These are phyloP conservation scores for Diplazon laetatorius DNA, from an alignment of 2,888 invertebrate species.

Conservation along the genomic window DNA sequence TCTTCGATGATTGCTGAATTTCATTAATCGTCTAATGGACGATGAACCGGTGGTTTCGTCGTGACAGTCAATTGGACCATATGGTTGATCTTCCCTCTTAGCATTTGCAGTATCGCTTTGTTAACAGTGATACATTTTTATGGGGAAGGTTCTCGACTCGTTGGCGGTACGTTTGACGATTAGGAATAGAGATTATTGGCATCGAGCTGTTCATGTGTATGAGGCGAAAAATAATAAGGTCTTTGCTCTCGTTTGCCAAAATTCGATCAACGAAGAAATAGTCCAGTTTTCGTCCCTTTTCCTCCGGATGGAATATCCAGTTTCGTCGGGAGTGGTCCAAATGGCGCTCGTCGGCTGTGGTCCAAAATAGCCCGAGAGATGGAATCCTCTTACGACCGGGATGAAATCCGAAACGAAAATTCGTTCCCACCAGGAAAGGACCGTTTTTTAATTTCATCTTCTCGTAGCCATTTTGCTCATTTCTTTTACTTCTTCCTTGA, in stretches of 20 bases:
- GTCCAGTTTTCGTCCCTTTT: slow-evolving; percentile 29
- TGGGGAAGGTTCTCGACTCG: background rate
- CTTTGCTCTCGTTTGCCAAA: slow-evolving; percentile 7
- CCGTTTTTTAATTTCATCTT: slow-evolving; percentile 37
- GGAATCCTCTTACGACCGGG: slow-evolving; percentile 61
- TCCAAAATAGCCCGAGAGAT: slow-evolving; percentile 59
- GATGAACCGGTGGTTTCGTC: background rate
- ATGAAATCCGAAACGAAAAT: slow-evolving; percentile 65
- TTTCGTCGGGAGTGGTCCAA: slow-evolving; percentile 37
- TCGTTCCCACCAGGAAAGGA: slow-evolving; percentile 30
- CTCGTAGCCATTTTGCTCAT: slow-evolving; percentile 15
- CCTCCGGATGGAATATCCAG: slow-evolving; percentile 54
- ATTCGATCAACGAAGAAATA: slow-evolving; percentile 13
- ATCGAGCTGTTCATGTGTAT: background rate
- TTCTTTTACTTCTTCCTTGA: slow-evolving; percentile 14
- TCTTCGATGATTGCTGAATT: slow-evolving; percentile 27
- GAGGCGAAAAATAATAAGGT: background rate
- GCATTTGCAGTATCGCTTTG: slow-evolving; percentile 7
- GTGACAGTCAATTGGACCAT: background rate
- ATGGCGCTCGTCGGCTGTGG: slow-evolving; percentile 50
- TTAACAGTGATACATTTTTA: slow-evolving; percentile 10
- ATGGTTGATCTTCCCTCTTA: background rate
- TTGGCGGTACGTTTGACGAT: background rate
- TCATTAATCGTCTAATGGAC: slow-evolving; percentile 34
- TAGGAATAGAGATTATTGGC: slow-evolving; percentile 37